Evolutionary conservation across 2,888 invertebrate species (phyloP).

Genomic region (Lasioglossum zephyrum): DNA sequence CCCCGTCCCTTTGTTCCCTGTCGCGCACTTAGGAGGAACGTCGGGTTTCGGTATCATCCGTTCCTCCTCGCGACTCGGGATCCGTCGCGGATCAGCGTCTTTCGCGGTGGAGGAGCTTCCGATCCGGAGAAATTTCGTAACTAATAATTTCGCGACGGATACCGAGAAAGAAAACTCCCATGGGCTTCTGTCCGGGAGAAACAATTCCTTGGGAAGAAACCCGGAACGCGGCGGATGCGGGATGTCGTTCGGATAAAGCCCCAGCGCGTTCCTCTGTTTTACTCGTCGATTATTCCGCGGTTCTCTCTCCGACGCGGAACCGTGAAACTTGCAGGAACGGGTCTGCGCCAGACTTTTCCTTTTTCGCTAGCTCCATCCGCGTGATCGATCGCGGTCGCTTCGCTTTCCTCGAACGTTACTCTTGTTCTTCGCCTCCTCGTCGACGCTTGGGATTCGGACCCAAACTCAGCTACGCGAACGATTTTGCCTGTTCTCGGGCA

Average conservation of each 20-base stretch:
- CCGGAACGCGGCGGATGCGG: background rate
- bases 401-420: conserved; percentile 34
- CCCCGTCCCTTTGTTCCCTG: background rate
- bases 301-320: background rate
- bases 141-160: conserved; percentile 18
- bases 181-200: background rate
- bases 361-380: conserved; percentile 13
- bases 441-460: background rate
- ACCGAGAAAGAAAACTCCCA: background rate
- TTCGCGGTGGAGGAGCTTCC: background rate
- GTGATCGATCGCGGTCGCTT: conserved; percentile 49
- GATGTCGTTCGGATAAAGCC: background rate
- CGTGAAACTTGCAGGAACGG: conserved; percentile 7
- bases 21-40: background rate
- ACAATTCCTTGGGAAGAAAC: background rate
- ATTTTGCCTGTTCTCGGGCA: conserved; percentile 2
- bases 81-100: background rate
- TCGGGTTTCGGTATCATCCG: too few species aligned
- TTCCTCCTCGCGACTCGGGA: background rate
- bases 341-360: conserved; percentile 25
- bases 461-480: background rate
- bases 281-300: conserved; percentile 20
- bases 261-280: background rate
- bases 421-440: conserved; percentile 22
- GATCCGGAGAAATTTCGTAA: background rate